These are phyloP conservation scores for Pelecanus crispus DNA, from an alignment of 2,113 vertebrate species.

Conservation along the genomic window DNA sequence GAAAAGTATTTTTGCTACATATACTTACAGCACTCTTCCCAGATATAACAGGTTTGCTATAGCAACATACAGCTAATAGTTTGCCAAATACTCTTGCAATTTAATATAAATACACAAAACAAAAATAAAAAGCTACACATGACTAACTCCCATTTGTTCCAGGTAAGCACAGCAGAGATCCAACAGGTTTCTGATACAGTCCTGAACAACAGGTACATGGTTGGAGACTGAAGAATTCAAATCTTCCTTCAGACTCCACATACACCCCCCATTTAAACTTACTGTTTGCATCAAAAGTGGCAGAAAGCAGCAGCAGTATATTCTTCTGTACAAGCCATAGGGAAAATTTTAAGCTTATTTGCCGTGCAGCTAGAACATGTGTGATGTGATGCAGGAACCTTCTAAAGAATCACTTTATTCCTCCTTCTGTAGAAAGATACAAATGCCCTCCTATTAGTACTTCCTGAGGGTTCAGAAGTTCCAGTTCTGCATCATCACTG, in stretches of 20 bases:
- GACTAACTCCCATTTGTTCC: background rate
- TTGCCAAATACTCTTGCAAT: background rate
- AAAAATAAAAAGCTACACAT: background rate
- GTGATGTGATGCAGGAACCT: background rate
- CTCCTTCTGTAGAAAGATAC: background rate
- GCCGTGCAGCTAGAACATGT: background rate
- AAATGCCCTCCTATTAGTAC: background rate
- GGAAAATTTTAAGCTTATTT: background rate
- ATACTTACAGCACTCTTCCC: background rate
- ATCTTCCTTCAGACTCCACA: background rate
- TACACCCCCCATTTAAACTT: no score
- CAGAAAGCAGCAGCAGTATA: background rate
- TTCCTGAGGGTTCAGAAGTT: background rate
- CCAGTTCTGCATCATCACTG: background rate
- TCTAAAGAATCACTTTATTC: background rate
- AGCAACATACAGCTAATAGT: background rate
- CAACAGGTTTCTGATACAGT: background rate
- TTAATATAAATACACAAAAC: background rate
- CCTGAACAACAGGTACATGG: background rate
- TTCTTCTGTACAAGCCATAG: background rate
- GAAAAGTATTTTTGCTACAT: conserved; percentile 3
- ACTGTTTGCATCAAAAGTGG: background rate
- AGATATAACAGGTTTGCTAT: background rate
- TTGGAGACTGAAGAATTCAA: background rate
- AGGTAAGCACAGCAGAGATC: background rate